phyloP scores from a whole-genome alignment of 2,797 vertebrate genomes.

The Pipistrellus pipistrellus region DNA sequence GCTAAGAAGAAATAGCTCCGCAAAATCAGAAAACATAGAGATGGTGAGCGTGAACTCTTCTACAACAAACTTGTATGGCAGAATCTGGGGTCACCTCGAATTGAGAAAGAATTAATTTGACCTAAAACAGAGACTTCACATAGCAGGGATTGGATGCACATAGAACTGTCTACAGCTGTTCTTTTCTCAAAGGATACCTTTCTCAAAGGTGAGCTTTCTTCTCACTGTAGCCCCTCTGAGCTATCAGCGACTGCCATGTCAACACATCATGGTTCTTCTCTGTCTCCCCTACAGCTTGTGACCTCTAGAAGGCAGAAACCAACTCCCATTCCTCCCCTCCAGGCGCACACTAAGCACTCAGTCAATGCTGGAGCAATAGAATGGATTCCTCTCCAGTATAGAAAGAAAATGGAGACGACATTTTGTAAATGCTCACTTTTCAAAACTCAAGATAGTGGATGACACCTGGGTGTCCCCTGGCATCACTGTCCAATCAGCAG shows the following conservation, averaged over 20 bases:
- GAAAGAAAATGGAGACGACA: not conserved
- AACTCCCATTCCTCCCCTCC: not conserved
- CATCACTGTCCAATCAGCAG: not conserved
- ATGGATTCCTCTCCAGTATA: not conserved
- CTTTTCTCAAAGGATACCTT: not conserved
- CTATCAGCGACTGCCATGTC: not conserved
- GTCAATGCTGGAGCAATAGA: not conserved
- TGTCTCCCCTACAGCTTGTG: not conserved
- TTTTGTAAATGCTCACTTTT: not conserved
- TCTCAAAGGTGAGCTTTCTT: not conserved
- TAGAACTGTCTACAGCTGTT: not conserved
- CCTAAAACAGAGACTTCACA: slow-evolving; percentile 2
- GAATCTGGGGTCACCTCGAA: not conserved
- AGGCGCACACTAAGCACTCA: not conserved
- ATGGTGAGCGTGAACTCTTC: not conserved
- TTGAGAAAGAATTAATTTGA: slow-evolving; percentile 34
- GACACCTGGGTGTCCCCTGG: not conserved
- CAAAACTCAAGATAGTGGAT: not conserved
- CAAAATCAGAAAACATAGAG: not conserved
- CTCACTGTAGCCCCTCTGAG: not conserved
- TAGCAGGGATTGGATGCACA: not conserved
- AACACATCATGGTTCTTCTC: not conserved
- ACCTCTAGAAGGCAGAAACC: slow-evolving; percentile 22
- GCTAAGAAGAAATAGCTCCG: not conserved
- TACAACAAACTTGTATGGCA: not conserved